These are phyloP conservation scores for Varecia variegata DNA, from an alignment of 2,797 vertebrate genomes.

Conservation along the genomic window DNA sequence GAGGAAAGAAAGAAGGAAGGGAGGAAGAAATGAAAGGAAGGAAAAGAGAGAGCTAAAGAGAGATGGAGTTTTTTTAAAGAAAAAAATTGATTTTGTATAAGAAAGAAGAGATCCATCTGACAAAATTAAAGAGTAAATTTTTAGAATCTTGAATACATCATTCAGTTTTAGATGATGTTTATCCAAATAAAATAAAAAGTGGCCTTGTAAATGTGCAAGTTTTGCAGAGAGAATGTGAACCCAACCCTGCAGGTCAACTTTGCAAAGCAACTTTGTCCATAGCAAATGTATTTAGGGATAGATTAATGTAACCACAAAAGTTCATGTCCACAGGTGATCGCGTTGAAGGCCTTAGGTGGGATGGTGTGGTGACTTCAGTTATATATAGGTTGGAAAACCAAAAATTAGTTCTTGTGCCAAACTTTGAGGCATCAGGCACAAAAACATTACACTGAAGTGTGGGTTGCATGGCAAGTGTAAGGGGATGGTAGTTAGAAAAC, in stretches of 20 bases:
- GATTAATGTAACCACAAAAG: neutral
- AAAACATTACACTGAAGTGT: neutral
- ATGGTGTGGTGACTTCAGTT: neutral
- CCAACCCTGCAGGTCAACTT: neutral
- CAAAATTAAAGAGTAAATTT: constrained; percentile 29
- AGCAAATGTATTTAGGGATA: neutral
- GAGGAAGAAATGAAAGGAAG: neutral
- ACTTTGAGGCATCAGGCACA: neutral
- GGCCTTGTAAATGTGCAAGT: neutral
- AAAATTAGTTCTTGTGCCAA: neutral
- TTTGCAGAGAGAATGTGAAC: neutral
- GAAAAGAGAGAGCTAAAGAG: neutral
- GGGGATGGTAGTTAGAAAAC: neutral
- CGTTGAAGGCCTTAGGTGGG: neutral
- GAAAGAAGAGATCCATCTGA: neutral
- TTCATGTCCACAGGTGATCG: neutral
- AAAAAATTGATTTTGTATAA: neutral
- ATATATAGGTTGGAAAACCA: neutral
- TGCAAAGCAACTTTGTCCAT: neutral
- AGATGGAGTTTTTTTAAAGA: neutral
- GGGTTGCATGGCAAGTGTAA: neutral
- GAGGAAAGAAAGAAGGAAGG: neutral
- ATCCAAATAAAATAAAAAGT: neutral
- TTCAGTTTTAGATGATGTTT: constrained; percentile 5
- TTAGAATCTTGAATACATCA: neutral